A percentile compares a stretch with the other conserved stretches of the same genome.
Conservation (phyloP, 2,888 invertebrate genomes). For the Hymenopus coronatus region DNA sequence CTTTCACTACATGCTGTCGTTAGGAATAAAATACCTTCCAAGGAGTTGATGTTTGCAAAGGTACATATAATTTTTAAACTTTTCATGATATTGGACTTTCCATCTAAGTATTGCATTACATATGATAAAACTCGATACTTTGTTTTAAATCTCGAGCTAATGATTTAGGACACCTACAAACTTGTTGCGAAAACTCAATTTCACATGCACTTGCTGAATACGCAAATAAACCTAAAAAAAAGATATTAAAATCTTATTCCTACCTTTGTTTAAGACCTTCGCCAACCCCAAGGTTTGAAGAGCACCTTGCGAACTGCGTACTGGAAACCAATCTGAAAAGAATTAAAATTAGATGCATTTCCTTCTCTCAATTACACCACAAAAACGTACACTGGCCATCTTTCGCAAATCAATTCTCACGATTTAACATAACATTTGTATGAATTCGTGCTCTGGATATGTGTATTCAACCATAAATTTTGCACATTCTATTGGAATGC, state of each 20-base stretch:
- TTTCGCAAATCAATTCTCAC: neutral
- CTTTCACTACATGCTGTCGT: too few species aligned
- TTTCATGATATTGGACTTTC: too few species aligned
- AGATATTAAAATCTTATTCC: neutral
- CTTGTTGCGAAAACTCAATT: neutral
- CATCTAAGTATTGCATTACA: too few species aligned
- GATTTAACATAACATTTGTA: neutral
- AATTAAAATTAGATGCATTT: neutral
- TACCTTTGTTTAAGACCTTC: neutral
- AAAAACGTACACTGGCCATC: neutral
- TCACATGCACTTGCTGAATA: neutral
- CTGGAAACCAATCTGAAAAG: neutral
- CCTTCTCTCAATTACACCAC: neutral
- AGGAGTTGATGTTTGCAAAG: too few species aligned
- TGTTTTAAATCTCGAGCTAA: too few species aligned
- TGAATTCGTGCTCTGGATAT: neutral
- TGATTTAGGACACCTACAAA: too few species aligned
- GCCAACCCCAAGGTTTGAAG: constrained; percentile 9
- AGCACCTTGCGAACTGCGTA: neutral
- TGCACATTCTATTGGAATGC: neutral
- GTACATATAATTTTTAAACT: too few species aligned
- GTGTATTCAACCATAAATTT: neutral
- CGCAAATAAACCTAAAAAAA: too few species aligned
- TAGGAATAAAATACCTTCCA: too few species aligned
- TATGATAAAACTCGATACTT: too few species aligned